phyloP scores from a whole-genome alignment of 1,140 invertebrate genomes.

The Drosophila persimilis region DNA sequence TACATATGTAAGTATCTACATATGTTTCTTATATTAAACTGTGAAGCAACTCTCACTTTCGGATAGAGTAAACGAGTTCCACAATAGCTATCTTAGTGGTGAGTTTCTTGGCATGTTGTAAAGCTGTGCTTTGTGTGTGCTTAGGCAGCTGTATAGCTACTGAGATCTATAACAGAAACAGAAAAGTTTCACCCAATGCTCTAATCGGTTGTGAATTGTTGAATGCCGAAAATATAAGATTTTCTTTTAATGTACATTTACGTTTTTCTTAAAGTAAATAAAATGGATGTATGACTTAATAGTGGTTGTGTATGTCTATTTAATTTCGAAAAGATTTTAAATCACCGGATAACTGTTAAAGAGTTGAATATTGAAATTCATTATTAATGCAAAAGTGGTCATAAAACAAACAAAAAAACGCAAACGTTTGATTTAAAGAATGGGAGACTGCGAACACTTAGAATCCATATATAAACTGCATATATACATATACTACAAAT shows the following conservation, averaged over 20 bases:
- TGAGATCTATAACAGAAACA: slow-evolving; percentile 54
- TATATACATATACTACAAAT: neutral
- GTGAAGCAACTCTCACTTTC: slow-evolving; percentile 66
- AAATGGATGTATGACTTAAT: neutral
- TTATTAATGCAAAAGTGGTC: slow-evolving; percentile 4
- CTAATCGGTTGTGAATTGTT: slow-evolving; percentile 51
- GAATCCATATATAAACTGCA: neutral
- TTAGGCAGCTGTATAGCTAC: slow-evolving; percentile 53
- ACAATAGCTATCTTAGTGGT: slow-evolving; percentile 61
- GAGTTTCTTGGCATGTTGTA: slow-evolving; percentile 60
- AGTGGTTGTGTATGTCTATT: slow-evolving; percentile 5
- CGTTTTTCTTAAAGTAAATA: neutral
- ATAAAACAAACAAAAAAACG: neutral
- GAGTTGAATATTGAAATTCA: neutral
- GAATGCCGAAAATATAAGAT: slow-evolving; percentile 11
- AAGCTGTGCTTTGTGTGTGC: slow-evolving; percentile 48
- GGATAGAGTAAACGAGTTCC: slow-evolving; percentile 62
- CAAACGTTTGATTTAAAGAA: too few species aligned
- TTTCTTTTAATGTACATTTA: neutral
- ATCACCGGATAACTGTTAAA: neutral
- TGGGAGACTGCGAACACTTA: neutral
- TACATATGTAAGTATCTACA: neutral
- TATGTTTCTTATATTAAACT: neutral
- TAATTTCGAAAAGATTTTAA: neutral
- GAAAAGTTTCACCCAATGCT: slow-evolving; percentile 62